A percentile compares a stretch with the other conserved stretches of the same genome.
phyloP scores from a whole-genome alignment of 2,888 invertebrate species.

The Xanthia icteritia region DNA sequence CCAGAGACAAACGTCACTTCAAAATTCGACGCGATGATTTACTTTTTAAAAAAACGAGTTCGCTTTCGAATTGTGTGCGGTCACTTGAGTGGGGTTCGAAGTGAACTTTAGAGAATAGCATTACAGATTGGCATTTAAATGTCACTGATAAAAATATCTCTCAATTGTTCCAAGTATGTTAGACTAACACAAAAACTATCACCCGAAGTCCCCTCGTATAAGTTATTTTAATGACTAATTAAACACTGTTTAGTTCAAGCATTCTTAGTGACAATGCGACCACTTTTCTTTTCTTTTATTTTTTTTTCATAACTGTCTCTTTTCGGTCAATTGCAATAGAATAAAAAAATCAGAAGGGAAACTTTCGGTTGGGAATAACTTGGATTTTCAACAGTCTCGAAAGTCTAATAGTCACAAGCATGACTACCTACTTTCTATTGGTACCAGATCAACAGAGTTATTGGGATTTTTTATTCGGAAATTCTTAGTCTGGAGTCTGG shows the following conservation, averaged over 20 bases:
- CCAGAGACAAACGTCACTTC: background rate
- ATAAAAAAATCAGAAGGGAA: conserved; percentile 16
- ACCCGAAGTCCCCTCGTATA: background rate
- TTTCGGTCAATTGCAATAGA: background rate
- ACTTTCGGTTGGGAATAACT: background rate
- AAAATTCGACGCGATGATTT: background rate
- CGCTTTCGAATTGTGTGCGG: background rate
- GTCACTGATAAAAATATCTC: background rate
- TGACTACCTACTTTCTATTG: background rate
- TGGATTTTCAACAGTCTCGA: background rate
- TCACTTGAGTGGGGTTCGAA: background rate
- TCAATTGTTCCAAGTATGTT: background rate
- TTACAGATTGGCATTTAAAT: background rate
- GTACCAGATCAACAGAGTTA: background rate
- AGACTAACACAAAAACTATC: background rate
- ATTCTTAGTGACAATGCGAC: background rate
- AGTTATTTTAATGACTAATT: background rate
- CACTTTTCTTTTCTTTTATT: conserved; percentile 8
- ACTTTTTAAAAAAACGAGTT: background rate
- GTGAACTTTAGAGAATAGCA: background rate
- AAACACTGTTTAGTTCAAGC: conserved; percentile 8
- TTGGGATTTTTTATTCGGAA: no score
- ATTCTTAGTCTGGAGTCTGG: no score
- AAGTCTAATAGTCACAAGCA: no score
- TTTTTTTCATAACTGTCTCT: background rate